Evolutionary conservation across 1,140 invertebrate genomes (phyloP).

Genomic region (Potamilus streckersoni): DNA sequence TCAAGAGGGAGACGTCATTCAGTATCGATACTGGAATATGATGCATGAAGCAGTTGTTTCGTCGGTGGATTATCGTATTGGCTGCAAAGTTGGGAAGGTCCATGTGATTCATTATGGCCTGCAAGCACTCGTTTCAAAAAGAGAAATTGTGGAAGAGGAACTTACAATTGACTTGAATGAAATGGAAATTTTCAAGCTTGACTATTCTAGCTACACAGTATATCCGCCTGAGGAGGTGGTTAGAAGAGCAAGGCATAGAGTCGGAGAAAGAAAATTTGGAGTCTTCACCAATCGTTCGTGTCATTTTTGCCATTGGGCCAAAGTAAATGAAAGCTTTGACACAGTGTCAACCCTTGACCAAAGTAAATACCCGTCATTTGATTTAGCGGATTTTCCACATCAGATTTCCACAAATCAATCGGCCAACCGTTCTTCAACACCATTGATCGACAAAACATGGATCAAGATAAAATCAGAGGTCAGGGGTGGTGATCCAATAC

Average conservation of each 20-base stretch:
- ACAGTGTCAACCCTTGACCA: too few relatives aligned
- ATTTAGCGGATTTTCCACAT: too few relatives aligned
- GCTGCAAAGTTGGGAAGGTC: neutral
- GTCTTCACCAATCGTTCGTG: slow-evolving; percentile 22
- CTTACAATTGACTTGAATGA: slow-evolving; percentile 6
- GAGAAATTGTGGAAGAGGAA: slow-evolving; percentile 3
- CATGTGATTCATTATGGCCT: slow-evolving; percentile 9
- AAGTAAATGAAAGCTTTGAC: slow-evolving; percentile 9
- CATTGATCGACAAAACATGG: neutral
- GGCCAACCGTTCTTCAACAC: neutral
- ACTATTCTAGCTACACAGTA: slow-evolving; percentile 9
- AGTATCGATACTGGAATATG: neutral
- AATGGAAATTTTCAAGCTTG: slow-evolving; percentile 1
- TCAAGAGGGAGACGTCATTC: slow-evolving; percentile 13
- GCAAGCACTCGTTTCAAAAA: slow-evolving; percentile 3
- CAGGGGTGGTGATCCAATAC: slow-evolving; percentile 7
- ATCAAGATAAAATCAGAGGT: slow-evolving; percentile 10
- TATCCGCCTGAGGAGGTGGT: slow-evolving; percentile 14
- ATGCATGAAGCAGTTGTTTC: slow-evolving; percentile 3
- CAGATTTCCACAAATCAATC: neutral
- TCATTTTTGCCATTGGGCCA: slow-evolving; percentile 29
- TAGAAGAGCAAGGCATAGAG: slow-evolving; percentile 10
- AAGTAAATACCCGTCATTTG: too few relatives aligned
- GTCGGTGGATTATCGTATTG: neutral
- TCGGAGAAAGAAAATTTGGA: slow-evolving; percentile 24